phyloP scores from a whole-genome alignment of 1,140 invertebrate genomes.

The Ptiloglossa arizonensis region DNA sequence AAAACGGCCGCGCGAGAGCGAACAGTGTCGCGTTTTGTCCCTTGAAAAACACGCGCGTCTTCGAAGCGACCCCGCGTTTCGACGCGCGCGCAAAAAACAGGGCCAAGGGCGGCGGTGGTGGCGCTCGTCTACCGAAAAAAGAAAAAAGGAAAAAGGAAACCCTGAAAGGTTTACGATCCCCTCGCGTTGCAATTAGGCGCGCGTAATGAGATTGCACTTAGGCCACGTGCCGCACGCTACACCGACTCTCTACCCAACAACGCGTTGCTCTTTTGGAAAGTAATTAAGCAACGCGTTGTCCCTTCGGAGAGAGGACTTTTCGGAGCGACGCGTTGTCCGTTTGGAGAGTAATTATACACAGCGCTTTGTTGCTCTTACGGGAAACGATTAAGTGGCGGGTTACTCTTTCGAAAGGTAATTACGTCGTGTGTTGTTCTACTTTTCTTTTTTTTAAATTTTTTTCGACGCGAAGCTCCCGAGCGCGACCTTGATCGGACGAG shows the following conservation, averaged over 20 bases:
- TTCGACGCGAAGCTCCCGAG: no score
- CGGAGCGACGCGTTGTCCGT: not conserved
- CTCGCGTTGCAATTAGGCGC: not conserved
- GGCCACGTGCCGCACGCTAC: not conserved
- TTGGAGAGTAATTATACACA: not conserved
- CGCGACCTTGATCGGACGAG: no score
- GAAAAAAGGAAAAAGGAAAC: no score
- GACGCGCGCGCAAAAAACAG: conserved; percentile 41
- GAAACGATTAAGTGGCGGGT: no score
- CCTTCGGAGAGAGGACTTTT: not conserved
- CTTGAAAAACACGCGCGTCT: conserved; percentile 10
- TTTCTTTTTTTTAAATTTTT: no score
- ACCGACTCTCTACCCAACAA: not conserved
- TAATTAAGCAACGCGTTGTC: not conserved
- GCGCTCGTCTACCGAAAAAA: not conserved
- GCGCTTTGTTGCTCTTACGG: no score
- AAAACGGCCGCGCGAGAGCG: conserved; percentile 55
- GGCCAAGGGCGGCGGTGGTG: not conserved
- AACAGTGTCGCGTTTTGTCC: conserved; percentile 38
- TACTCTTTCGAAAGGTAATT: no score
- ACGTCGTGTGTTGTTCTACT: no score
- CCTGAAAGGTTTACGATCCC: not conserved
- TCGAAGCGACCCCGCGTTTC: conserved; percentile 36
- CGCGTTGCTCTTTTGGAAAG: conserved; percentile 1
- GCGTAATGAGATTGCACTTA: not conserved